A percentile compares a stretch with the other conserved stretches of the same genome.
Conservation (phyloP, 2,113 vertebrate species). For the Hemichromis elongatus region DNA sequence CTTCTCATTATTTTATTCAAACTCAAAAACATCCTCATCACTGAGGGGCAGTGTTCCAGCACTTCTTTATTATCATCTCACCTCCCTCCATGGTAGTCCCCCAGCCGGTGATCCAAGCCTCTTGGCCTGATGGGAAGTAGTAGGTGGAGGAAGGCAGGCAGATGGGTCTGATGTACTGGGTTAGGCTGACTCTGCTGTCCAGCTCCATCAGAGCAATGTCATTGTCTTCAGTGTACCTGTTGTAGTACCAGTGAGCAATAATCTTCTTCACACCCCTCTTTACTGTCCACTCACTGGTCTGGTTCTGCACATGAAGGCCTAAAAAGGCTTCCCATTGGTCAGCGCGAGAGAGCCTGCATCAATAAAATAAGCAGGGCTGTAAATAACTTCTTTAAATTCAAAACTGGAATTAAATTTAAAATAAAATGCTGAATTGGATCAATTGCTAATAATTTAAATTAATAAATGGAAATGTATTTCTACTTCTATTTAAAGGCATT, state of each 20-base stretch:
- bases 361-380: not conserved
- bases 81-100: conserved; percentile 56
- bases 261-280: conserved; percentile 50
- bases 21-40: not conserved
- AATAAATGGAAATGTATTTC: fast-evolving
- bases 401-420: not conserved
- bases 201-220: conserved; percentile 74
- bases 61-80: not conserved
- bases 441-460: fast-evolving
- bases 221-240: conserved; percentile 19
- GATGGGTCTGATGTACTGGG: conserved; percentile 66
- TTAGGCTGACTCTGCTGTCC: conserved; percentile 42
- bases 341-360: conserved; percentile 40
- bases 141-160: conserved; percentile 62
- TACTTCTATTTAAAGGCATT: not conserved
- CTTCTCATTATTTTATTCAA: not conserved
- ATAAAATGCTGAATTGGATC: fast-evolving
- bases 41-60: not conserved
- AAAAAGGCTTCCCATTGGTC: conserved; percentile 77
- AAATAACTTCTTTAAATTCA: not conserved
- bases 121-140: conserved; percentile 42
- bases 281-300: conserved; percentile 21
- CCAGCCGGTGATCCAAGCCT: conserved; percentile 71
- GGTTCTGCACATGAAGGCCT: conserved; percentile 76
- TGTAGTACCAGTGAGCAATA: conserved; percentile 42